Conservation (phyloP, 2,113 vertebrate genomes). For the Melanerpes formicivorus region DNA sequence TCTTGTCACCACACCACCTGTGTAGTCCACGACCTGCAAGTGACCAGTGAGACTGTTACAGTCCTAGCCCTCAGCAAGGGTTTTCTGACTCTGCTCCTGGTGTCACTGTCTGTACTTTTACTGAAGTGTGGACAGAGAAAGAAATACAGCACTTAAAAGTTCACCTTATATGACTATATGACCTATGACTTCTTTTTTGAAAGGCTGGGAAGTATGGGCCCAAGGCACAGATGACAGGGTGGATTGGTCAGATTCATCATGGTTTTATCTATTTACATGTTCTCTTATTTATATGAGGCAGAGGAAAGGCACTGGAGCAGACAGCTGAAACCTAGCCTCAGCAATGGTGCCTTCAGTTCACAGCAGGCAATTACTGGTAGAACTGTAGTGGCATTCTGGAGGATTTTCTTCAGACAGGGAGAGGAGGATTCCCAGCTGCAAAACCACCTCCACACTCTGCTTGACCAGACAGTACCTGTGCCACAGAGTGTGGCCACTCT, state of each 20-base stretch:
- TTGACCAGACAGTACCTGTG: not conserved
- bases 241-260: not conserved
- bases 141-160: not conserved
- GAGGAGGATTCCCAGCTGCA: not conserved
- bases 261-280: not conserved
- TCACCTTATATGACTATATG: not conserved
- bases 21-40: fast-evolving
- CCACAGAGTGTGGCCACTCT: fast-evolving
- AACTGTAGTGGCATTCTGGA: not conserved
- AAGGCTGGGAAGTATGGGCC: not conserved
- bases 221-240: not conserved
- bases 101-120: not conserved
- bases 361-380: not conserved
- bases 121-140: not conserved
- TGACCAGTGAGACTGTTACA: fast-evolving
- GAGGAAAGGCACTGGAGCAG: fast-evolving
- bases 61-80: not conserved
- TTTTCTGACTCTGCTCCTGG: not conserved
- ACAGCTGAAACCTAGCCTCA: not conserved
- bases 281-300: not conserved
- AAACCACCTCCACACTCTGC: fast-evolving
- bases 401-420: not conserved
- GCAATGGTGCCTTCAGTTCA: not conserved
- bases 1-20: not conserved
- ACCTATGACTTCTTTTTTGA: not conserved